Base-by-base conservation (phyloP, 2,888 invertebrate species). In the Lottia scabra region DNA sequence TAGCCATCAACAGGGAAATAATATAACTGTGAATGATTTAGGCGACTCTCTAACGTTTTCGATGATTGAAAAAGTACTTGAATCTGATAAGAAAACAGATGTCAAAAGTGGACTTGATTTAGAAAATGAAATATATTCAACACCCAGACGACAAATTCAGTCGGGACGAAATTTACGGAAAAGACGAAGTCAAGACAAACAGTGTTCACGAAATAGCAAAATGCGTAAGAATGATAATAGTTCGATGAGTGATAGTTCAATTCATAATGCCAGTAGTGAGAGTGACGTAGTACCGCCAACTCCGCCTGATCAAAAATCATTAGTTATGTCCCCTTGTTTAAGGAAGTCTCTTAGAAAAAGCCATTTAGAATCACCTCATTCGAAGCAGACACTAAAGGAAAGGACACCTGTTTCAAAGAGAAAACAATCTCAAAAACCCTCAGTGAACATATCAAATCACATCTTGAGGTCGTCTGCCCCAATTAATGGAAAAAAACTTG, bases 241-340 rank as follows among this genome's bases (percentile, higher is more conserved):
- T 38, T 38, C 38, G 1, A 38, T 38, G 8, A 56, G 56, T 23
- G 23, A 56, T 23, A 56, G 23, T 13, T 56, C 23, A 23, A 19
- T 23, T 27, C 44, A 71, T n/a, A 76, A 77, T 69, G 67, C 71
- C 3, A 83, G 81, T 66, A 81, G 79, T 68, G 81, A 75, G 1
- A 83, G 84, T 78, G 87, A 87, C 44, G 85, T 80, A 75, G 78
- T 87, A 8, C 87, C 88, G 1, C 87, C 88, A 27, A 88, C 88
- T 4, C 88, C 88, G 2, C 87, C 87, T 19, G 81, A 80, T 63
- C 76, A 80, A n/a, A 73, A 69, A 64, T 72, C 63, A 5, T 45
- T 48, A 2, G 45, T 64, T 43, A 68, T 66, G 69, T 78, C 80
- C 13, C 80, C 80, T 19, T 67, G 71, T 71, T 63, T 71, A 5